Base-by-base conservation (phyloP, 30 jellyfish, hydroid and myxozoan genomes). In the Hydractinia symbiolongicarpus region DNA sequence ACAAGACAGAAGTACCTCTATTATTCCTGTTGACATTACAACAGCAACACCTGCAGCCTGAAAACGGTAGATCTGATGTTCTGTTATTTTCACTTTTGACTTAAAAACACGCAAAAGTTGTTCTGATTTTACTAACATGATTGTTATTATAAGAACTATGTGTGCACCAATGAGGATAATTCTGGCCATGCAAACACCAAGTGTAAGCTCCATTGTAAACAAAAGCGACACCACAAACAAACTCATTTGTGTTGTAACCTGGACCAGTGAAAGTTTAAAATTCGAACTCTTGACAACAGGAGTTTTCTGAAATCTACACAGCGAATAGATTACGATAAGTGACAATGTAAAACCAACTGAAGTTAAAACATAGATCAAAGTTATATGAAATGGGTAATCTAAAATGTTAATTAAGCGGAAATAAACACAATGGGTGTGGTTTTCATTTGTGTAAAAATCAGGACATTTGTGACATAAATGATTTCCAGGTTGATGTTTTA, bases 211-310 rank as follows among this genome's bases (percentile, higher is more conserved):
- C 17, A 21, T 69, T 52, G 53, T 15, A 50, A 51, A 19, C 61
- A 79, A n/a, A 53, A 79, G 9, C 4, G 84, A 69, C 5, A 50
- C 9, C 44, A 52, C 4, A 49, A 66, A 62, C 50, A 79, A 67
- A 10, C 16, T 40, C 50, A 79, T 53, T 20, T 79, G 87, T 15
- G 64, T 68, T 5, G 52, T 49, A 21, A 79, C 52, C 56, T 79
- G 87, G 4, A 66, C 66, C 20, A 79, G 5, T 5, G 87, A 61
- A 9, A 79, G n/a, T 58, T 40, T 62, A 67, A 7, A 61, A 57
- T 79, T 79, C 61, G 84, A 79, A 6, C 74, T 30, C 16, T 67
- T 66, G 17, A 79, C 83, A 55, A 79, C 40, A 13, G 87, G 87
- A 8, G 87, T 79, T 15, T 79, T 53, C 10, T 69, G 55, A 60